A percentile compares a stretch with the other conserved stretches of the same genome.
Conservation (phyloP, 30 jellyfish, hydroid and myxozoan genomes). For the Pseudorhiza aurosa region DNA sequence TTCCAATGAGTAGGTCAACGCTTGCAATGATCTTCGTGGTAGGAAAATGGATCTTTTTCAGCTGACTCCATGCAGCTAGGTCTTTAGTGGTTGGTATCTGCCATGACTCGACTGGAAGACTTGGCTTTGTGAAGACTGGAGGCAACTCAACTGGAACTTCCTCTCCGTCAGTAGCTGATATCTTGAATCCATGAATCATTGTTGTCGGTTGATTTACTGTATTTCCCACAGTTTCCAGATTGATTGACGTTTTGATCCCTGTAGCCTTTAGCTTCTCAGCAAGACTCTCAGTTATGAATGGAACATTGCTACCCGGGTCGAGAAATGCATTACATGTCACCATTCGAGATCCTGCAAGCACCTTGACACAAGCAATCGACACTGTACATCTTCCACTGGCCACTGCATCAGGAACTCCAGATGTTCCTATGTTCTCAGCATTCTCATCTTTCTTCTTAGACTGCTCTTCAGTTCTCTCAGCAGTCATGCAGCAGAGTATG, state of each 20-base stretch:
- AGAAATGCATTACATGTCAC: conserved; percentile 60
- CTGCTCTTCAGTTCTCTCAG: conserved; percentile 3
- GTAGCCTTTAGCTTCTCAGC: conserved; percentile 47
- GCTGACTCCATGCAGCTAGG: conserved; percentile 20
- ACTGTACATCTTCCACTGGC: conserved; percentile 33
- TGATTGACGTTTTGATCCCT: conserved; percentile 42
- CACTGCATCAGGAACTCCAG: conserved; percentile 19
- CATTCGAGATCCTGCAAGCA: conserved; percentile 39
- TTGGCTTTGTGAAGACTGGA: conserved; percentile 23
- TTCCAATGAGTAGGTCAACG: conserved; percentile 23
- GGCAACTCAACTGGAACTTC: conserved; percentile 35
- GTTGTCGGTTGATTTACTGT: conserved; percentile 27
- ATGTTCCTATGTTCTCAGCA: not conserved
- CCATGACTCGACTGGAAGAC: conserved; percentile 34
- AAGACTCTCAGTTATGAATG: conserved; percentile 31
- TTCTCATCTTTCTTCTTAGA: conserved; percentile 1
- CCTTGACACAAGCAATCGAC: conserved; percentile 47
- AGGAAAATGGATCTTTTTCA: conserved; percentile 20
- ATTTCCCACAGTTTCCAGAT: conserved; percentile 25
- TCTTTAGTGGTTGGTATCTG: conserved; percentile 38
- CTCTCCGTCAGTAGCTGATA: conserved; percentile 38
- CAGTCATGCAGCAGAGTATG: conserved; percentile 3
- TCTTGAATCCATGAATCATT: conserved; percentile 12
- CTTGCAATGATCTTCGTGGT: conserved; percentile 4
- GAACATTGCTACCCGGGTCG: conserved; percentile 54